These are phyloP conservation scores for Otolemur garnettii DNA, from an alignment of 2,113 vertebrate species.

Conservation along the genomic window DNA sequence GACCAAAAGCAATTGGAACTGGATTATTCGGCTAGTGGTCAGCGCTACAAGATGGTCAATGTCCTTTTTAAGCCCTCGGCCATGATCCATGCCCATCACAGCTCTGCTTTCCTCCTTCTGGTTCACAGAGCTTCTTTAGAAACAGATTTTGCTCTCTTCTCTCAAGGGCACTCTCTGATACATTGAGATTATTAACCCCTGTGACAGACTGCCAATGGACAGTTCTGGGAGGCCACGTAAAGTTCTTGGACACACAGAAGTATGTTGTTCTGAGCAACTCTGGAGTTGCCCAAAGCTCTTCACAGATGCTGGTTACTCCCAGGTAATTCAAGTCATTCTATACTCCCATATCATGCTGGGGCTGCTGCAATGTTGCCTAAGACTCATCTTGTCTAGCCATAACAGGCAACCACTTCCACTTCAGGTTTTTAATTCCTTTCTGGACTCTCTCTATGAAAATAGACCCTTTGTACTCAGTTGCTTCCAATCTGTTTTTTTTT, in stretches of 20 bases:
- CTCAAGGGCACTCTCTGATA: neutral
- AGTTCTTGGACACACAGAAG: neutral
- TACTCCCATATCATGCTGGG: neutral
- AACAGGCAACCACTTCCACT: neutral
- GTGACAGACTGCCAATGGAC: neutral
- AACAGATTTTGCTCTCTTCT: neutral
- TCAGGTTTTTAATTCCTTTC: neutral
- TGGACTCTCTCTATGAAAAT: neutral
- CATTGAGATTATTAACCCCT: neutral
- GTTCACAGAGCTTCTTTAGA: neutral
- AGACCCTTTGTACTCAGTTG: neutral
- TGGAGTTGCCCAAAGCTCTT: neutral
- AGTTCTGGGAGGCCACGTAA: neutral
- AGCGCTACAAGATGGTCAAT: neutral
- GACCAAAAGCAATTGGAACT: neutral
- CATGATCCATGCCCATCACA: neutral
- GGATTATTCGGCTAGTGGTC: neutral
- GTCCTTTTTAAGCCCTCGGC: neutral
- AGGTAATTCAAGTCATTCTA: neutral
- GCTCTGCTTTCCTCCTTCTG: neutral
- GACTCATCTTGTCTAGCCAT: neutral
- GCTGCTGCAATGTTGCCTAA: neutral
- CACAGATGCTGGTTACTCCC: neutral
- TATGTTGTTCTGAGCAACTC: slow-evolving; percentile 12
- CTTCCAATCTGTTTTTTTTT: neutral